phyloP scores from a whole-genome alignment of 1,140 invertebrate genomes.

The Idris sp. region DNA sequence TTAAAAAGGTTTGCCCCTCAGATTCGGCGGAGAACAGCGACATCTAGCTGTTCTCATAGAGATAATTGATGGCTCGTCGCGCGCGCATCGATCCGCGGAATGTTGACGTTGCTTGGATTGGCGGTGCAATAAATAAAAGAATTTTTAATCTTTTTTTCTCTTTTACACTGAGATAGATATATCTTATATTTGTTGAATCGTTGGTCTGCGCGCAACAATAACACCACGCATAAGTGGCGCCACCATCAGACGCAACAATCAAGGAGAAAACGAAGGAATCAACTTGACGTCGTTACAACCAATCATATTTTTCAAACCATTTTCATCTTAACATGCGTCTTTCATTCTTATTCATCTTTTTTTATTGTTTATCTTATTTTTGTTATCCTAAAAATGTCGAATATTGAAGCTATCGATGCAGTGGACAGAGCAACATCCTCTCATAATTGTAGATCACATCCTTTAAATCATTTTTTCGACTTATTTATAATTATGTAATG shows the following conservation, averaged over 20 bases:
- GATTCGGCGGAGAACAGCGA: conserved; percentile 3
- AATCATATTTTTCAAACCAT: conserved; percentile 29
- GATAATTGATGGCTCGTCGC: too few relatives aligned
- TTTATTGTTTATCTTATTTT: conserved; percentile 19
- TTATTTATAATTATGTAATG: conserved; percentile 75
- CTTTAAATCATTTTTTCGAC: conserved; percentile 64
- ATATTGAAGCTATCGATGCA: conserved; percentile 62
- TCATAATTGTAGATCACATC: conserved; percentile 71
- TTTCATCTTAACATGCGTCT: too few relatives aligned
- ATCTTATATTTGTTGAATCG: conserved; percentile 24
- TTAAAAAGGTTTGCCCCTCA: conserved; percentile 37
- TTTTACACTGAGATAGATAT: conserved; percentile 50
- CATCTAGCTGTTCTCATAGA: conserved; percentile 8
- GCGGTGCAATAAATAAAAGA: conserved; percentile 48
- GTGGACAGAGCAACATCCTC: conserved; percentile 71
- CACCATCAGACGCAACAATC: too few relatives aligned
- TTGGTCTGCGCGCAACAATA: background rate
- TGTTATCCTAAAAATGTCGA: conserved; percentile 41
- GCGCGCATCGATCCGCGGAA: conserved; percentile 29
- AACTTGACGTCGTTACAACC: conserved; percentile 31
- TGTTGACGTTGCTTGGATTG: conserved; percentile 29
- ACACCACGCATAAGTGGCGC: conserved; percentile 5
- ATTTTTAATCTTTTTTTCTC: conserved; percentile 29
- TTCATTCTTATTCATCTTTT: conserved; percentile 12
- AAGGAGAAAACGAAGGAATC: too few relatives aligned